Evolutionary conservation across 2,888 invertebrate species (phyloP).

Genomic region (Polyommatus iphigenia): DNA sequence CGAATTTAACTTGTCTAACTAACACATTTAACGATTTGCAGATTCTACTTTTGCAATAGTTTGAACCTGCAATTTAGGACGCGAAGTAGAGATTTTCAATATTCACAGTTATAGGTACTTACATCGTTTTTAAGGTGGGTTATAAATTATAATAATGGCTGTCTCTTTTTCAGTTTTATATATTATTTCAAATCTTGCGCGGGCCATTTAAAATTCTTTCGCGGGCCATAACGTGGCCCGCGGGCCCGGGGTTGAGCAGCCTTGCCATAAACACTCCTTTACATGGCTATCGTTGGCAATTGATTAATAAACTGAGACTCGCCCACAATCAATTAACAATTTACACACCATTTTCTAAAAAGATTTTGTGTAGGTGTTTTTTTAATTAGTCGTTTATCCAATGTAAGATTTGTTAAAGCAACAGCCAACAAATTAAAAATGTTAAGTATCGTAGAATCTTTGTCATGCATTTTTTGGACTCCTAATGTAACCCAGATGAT

Average conservation of each 20-base stretch:
- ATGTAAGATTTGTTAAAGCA: background rate
- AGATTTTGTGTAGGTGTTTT: background rate
- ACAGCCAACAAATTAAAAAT: background rate
- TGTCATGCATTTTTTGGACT: background rate
- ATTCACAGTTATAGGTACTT: background rate
- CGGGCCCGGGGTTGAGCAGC: no score
- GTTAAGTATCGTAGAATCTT: background rate
- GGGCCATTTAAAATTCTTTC: no score
- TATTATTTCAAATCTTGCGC: no score
- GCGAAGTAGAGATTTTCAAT: background rate
- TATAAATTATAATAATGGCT: background rate
- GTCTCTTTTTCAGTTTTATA: no score
- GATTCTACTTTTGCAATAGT: background rate
- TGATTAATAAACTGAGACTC: constrained; percentile 5
- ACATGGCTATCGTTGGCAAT: background rate
- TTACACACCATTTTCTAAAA: background rate
- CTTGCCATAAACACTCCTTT: background rate
- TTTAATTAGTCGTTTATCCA: background rate
- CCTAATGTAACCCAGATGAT: background rate
- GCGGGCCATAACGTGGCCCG: no score
- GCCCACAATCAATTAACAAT: constrained; percentile 19
- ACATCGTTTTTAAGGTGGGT: background rate
- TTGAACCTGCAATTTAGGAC: background rate
- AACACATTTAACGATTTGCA: constrained; percentile 1
- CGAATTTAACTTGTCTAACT: constrained; percentile 24